phyloP scores from a whole-genome alignment of 2,888 invertebrate species.

The Hyposoter didymator region DNA sequence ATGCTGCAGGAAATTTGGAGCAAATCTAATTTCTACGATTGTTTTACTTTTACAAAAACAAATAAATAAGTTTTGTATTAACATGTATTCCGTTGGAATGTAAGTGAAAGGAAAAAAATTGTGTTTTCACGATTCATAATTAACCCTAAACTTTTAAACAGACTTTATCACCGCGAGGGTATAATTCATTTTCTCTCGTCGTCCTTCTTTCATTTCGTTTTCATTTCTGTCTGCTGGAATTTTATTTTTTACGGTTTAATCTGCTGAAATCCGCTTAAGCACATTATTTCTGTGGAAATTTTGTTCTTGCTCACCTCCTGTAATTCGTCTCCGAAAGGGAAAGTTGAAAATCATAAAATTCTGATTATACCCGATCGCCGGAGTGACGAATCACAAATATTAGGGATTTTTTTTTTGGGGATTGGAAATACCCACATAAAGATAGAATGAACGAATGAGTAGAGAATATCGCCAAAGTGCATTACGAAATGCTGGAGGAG shows the following conservation, averaged over 20 bases:
- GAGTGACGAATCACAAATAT: not conserved
- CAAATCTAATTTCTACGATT: too few relatives aligned
- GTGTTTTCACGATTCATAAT: not conserved
- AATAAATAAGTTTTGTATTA: not conserved
- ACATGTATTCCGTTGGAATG: not conserved
- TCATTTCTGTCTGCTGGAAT: not conserved
- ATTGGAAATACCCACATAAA: not conserved
- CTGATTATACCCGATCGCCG: not conserved
- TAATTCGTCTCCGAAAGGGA: not conserved
- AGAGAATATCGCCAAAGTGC: slow-evolving; percentile 7
- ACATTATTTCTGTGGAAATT: not conserved
- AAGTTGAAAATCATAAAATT: not conserved
- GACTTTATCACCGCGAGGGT: not conserved
- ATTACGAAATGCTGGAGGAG: not conserved
- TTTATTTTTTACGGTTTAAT: not conserved
- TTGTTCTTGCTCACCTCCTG: not conserved
- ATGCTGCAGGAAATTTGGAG: too few relatives aligned
- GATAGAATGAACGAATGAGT: not conserved
- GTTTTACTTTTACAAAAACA: too few relatives aligned
- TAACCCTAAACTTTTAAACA: not conserved
- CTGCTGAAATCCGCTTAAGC: not conserved
- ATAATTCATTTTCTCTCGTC: not conserved
- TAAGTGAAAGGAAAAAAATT: not conserved
- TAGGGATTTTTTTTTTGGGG: not conserved
- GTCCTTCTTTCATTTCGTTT: not conserved